phyloP scores from a whole-genome alignment of 2,113 vertebrate species.

The Thunnus thynnus region DNA sequence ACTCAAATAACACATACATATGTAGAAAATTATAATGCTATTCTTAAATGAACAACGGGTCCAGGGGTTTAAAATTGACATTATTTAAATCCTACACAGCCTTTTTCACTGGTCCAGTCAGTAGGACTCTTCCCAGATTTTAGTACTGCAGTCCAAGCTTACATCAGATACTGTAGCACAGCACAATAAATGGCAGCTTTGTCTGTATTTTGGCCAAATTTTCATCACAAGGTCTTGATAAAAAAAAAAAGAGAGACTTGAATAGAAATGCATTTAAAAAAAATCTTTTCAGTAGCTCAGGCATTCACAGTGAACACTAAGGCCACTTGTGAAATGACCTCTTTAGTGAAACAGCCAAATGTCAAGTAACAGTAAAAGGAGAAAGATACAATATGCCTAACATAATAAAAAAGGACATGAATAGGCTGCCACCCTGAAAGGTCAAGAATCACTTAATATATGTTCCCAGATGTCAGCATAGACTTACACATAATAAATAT shows the following conservation, averaged over 20 bases:
- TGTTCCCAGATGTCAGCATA: conserved; percentile 62
- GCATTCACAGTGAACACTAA: conserved; percentile 35
- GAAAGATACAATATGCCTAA: conserved; percentile 62
- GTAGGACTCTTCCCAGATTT: background rate
- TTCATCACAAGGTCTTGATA: background rate
- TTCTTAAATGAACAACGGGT: too few relatives aligned
- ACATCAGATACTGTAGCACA: background rate
- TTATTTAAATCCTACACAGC: background rate
- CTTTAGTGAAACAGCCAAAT: conserved; percentile 69
- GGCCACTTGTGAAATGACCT: conserved; percentile 50
- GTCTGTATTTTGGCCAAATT: background rate
- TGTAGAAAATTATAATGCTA: too few relatives aligned
- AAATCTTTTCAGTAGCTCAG: conserved; percentile 25
- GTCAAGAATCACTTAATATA: conserved; percentile 76
- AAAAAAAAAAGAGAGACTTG: background rate
- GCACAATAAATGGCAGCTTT: background rate
- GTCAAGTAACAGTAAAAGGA: conserved; percentile 78
- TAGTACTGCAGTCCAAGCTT: background rate
- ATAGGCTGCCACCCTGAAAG: conserved; percentile 73
- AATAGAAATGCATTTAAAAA: conserved; percentile 24
- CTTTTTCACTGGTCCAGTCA: background rate
- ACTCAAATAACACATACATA: too few relatives aligned
- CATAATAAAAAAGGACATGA: conserved; percentile 72
- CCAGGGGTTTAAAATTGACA: background rate
- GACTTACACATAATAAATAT: conserved; percentile 74